Base-by-base conservation (phyloP, 2,888 invertebrate genomes). In the Lacanobia oleracea region DNA sequence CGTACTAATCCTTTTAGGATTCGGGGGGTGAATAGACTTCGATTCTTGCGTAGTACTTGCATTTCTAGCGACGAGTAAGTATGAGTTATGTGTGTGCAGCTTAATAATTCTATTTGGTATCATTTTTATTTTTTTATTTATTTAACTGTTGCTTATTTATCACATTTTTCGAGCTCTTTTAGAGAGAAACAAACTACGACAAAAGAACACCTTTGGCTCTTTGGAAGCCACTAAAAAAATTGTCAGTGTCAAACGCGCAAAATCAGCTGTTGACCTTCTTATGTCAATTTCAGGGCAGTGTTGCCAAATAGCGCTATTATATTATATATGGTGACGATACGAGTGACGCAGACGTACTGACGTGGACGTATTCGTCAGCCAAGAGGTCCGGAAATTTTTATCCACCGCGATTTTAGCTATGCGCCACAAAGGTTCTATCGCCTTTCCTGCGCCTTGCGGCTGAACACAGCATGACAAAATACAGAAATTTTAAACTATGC, bases 11-110 rank as follows among this genome's bases (percentile, higher is more conserved):
- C 91, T 93, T 65, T 87, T 91, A 0, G 95, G 93, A 79, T 95
- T 94, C 27, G 96, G 96, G 37, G 90, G 87, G 75, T 93, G 92
- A 60, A 91, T 87, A 2, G 92, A 89, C 77, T 94, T 94, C 1
- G 89, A 77, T 57, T 95, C 93, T 9, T 90, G 80, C 45, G 90
- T 88, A 16, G 91, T 91, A 79, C 91, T 92, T 10, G 88, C 87
- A 70, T 86, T 85, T 75, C 90, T 87, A 61, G 77, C 75, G 48
- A 86, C 16, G 43, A 83, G 60, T 27, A 85, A 53, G 69, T 81
- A 87, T 71, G 74, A 71, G 82, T 81, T 83, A 64, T 86, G 82
- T 64, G 85, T 76, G 51, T 82, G 79, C 43, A 83, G 57, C 62
- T 59, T 73, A 14, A 72, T 40, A 76, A 86, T 64, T 64, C 79